Conservation (phyloP, 2,888 invertebrate genomes). For the Yponomeuta sedellus region DNA sequence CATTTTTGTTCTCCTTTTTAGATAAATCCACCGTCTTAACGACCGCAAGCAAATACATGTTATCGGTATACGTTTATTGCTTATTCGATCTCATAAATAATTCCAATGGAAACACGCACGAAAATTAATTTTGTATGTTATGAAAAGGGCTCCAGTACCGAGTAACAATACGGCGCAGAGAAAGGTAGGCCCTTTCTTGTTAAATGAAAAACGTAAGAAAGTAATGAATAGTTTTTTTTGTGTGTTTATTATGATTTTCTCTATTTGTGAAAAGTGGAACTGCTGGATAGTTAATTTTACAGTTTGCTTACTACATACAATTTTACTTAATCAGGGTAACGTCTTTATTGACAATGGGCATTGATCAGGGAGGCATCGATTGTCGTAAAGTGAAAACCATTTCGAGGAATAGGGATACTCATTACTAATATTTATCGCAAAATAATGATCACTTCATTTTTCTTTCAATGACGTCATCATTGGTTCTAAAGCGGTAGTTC, state of each 20-base stretch:
- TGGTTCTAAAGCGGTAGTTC: too few relatives aligned
- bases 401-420: too few relatives aligned
- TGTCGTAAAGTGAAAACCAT: too few relatives aligned
- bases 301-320: too few relatives aligned
- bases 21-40: constrained; percentile 72
- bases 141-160: constrained; percentile 35
- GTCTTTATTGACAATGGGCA: background rate
- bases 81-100: constrained; percentile 72
- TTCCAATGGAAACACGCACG: constrained; percentile 55
- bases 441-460: too few relatives aligned
- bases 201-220: background rate
- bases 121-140: constrained; percentile 64
- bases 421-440: too few relatives aligned
- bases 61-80: constrained; percentile 72
- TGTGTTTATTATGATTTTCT: background rate
- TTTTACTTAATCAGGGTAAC: background rate
- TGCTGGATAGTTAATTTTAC: too few relatives aligned
- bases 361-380: too few relatives aligned
- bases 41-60: constrained; percentile 71
- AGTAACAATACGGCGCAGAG: constrained; percentile 10
- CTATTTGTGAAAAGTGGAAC: too few relatives aligned
- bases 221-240: background rate
- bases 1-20: constrained; percentile 73
- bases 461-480: too few relatives aligned
- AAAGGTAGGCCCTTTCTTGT: constrained; percentile 7